A percentile compares a stretch with the other conserved stretches of the same genome.
Conservation (phyloP, 2,797 vertebrate genomes). For the Chrysolophus pictus region DNA sequence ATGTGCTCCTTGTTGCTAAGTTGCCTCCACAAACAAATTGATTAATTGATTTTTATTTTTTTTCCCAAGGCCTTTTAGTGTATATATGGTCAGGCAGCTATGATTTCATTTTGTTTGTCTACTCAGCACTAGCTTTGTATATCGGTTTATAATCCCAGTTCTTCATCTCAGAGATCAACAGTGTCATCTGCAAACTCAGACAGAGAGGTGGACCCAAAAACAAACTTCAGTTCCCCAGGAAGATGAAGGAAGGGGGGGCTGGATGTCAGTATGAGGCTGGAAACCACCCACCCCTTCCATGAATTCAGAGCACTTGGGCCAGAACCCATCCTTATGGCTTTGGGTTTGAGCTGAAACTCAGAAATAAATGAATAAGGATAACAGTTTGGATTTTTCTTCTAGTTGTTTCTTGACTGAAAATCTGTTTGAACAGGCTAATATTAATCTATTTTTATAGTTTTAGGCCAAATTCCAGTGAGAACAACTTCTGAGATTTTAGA, state of each 20-base stretch:
- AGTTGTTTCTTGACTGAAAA: slow-evolving; percentile 21
- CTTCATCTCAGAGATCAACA: slow-evolving; percentile 28
- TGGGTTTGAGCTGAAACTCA: background rate
- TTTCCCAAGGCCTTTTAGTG: slow-evolving; percentile 55
- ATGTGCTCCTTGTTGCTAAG: slow-evolving; percentile 69
- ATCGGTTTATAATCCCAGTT: slow-evolving; percentile 62
- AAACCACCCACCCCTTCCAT: background rate
- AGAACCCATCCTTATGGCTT: background rate
- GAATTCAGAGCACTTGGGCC: background rate
- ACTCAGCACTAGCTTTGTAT: slow-evolving; percentile 49
- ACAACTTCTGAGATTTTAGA: slow-evolving; percentile 23
- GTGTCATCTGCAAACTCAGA: background rate
- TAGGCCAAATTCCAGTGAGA: slow-evolving; percentile 13
- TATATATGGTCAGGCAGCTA: slow-evolving; percentile 72
- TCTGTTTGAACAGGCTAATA: slow-evolving; percentile 14
- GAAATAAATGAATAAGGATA: background rate
- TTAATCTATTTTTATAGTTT: background rate
- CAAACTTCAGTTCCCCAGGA: background rate
- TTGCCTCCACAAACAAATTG: slow-evolving; percentile 77
- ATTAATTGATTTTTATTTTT: slow-evolving; percentile 73
- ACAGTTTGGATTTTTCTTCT: background rate
- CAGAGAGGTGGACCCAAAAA: background rate
- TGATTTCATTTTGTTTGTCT: slow-evolving; percentile 74
- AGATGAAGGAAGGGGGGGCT: background rate
- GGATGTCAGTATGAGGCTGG: background rate